Evolutionary conservation across 64 coral and sea anemone genomes (phyloP).

Genomic region (Porites australiensis): DNA sequence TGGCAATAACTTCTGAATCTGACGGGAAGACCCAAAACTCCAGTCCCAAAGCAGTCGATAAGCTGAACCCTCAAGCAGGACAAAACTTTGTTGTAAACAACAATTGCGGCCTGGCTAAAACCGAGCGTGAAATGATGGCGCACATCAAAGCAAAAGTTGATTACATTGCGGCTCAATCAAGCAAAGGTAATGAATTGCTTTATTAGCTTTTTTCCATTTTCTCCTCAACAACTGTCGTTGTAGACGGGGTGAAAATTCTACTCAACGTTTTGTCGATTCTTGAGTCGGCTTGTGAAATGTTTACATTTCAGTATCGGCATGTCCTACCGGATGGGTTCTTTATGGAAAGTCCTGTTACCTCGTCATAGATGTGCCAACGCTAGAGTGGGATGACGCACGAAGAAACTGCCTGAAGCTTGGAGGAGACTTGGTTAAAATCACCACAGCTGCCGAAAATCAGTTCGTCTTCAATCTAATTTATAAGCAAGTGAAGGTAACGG

Average conservation of each 20-base stretch:
- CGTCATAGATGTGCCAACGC: background rate
- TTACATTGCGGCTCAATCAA: background rate
- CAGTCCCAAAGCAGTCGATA: background rate
- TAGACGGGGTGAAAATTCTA: too few relatives aligned
- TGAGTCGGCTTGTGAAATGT: too few relatives aligned
- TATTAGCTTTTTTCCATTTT: too few relatives aligned
- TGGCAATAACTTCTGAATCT: background rate
- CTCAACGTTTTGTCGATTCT: too few relatives aligned
- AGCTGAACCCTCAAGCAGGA: background rate
- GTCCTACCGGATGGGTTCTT: background rate
- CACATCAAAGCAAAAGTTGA: conserved; percentile 1
- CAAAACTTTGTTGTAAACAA: conserved; percentile 21
- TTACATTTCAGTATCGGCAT: background rate
- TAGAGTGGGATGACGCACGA: background rate
- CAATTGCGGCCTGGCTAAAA: background rate
- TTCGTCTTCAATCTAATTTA: background rate
- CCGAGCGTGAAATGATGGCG: background rate
- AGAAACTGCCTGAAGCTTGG: background rate
- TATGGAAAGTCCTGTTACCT: background rate
- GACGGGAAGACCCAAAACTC: background rate
- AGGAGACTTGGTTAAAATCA: background rate
- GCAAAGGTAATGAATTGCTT: background rate
- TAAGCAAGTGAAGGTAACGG: background rate
- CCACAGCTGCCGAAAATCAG: background rate
- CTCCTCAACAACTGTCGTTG: too few relatives aligned